phyloP scores from a whole-genome alignment of 1,140 invertebrate species.

The Gryon sp. region DNA sequence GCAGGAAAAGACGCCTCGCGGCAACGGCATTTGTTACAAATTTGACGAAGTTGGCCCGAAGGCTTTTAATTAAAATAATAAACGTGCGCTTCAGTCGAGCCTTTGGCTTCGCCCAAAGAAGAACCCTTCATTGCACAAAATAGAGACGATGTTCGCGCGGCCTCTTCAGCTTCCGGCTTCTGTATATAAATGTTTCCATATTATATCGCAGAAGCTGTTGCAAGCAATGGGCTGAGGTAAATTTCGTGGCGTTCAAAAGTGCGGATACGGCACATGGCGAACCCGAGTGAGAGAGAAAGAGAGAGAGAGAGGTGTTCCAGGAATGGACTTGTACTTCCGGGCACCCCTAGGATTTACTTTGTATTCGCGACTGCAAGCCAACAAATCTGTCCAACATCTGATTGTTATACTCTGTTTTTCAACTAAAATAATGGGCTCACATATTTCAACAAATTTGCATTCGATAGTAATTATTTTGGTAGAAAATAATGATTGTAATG shows the following conservation, averaged over 20 bases:
- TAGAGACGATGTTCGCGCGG: conserved; percentile 28
- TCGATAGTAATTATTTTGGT: too few species aligned
- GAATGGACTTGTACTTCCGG: conserved; percentile 3
- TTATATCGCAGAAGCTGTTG: conserved; percentile 59
- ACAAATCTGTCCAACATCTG: too few species aligned
- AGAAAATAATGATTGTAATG: too few species aligned
- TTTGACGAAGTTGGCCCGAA: conserved; percentile 64
- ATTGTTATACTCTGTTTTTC: too few species aligned
- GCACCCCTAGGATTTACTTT: background rate
- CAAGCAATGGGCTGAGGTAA: conserved; percentile 23
- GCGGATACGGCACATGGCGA: conserved; percentile 31
- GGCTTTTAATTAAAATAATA: conserved; percentile 74
- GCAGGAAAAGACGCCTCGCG: conserved; percentile 50
- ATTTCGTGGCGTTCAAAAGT: conserved; percentile 34
- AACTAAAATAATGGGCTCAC: too few species aligned
- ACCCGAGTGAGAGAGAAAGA: too few species aligned
- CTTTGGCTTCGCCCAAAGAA: background rate
- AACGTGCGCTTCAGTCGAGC: conserved; percentile 64
- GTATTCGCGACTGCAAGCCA: too few species aligned
- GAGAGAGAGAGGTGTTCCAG: too few species aligned
- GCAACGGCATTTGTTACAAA: conserved; percentile 60
- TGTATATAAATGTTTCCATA: conserved; percentile 73
- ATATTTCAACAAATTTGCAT: too few species aligned
- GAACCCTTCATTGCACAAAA: conserved; percentile 17
- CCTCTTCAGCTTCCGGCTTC: conserved; percentile 63